These are phyloP conservation scores for Zonotrichia albicollis DNA, from an alignment of 2,797 vertebrate species.

Conservation along the genomic window DNA sequence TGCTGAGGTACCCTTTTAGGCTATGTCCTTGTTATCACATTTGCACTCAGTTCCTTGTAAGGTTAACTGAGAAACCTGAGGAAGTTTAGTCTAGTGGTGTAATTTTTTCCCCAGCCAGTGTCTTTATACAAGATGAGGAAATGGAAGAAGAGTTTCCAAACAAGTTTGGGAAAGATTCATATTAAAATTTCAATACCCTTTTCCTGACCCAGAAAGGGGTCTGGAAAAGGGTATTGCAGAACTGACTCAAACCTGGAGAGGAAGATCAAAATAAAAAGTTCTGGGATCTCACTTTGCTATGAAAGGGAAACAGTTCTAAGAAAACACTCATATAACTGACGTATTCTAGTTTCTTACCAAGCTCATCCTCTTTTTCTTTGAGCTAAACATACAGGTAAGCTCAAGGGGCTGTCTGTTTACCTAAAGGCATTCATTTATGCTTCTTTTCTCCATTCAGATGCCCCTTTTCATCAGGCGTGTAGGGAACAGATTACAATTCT, in stretches of 20 bases:
- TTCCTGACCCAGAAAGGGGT: background rate
- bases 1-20: background rate
- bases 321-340: rapidly evolving
- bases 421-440: background rate
- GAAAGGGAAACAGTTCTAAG: background rate
- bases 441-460: background rate
- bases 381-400: background rate
- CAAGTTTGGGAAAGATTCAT: background rate
- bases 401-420: background rate
- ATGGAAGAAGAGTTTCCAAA: background rate
- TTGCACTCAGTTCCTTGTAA: background rate
- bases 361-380: background rate
- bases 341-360: background rate
- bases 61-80: background rate
- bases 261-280: background rate
- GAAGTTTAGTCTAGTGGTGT: background rate
- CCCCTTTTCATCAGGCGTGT: background rate
- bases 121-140: background rate
- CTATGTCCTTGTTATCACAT: background rate
- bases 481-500: background rate
- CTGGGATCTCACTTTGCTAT: background rate
- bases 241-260: background rate
- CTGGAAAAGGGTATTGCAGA: background rate
- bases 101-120: background rate
- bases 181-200: background rate